Base-by-base conservation (phyloP, 2,888 invertebrate species). In the Drosophila rellima region DNA sequence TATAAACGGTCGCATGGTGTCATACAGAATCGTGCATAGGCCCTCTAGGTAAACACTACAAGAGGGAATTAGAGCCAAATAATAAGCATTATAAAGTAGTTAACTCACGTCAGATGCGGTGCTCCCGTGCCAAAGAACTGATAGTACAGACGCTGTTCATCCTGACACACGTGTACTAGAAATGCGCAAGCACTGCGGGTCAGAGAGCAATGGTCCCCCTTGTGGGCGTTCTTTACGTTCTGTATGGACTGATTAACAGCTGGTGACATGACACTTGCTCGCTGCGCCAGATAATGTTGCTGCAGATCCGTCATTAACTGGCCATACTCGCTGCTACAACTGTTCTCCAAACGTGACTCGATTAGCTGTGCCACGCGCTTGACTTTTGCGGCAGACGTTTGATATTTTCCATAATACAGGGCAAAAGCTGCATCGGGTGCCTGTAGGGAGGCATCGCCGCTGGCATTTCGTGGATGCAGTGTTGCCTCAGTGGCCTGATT, bases 341-440 rank as follows among this genome's bases (percentile, higher is more conserved):
- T 95, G 68, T 94, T 94, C 54, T 95, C 95, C 0, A 95, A 94
- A 57, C 98, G 94, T 1, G 94, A 93, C 92, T 99, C 98, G 26
- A 99, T 94, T 83, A 98, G 95, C 69, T 95, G 94, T 44, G 98
- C 95, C 8, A 99, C 94, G 65, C 95, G 94, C 84, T 95, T 96
- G 1, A 98, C 94, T 90, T 97, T 96, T 0, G 96, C 95, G 0
- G 98, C 96, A n/a, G 97, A 96, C 0, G 97, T 96, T 91, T 98
- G 97, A 91, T 99, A 99, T 93, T 98, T 97, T 0, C 98, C 98
- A 90, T 99, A 99, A 90, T 97, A 98, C 35, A 95, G 95, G 48
- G 96, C 98, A 93, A 95, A 96, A 31, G 96, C 95, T 0, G 96
- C 95, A 81, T 96, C 96, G 0, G 91, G 90, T 13, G 94, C 93